Evolutionary conservation across 92 coral and sea anemone genomes (phyloP).

Genomic region (Phymanthus crucifer): DNA sequence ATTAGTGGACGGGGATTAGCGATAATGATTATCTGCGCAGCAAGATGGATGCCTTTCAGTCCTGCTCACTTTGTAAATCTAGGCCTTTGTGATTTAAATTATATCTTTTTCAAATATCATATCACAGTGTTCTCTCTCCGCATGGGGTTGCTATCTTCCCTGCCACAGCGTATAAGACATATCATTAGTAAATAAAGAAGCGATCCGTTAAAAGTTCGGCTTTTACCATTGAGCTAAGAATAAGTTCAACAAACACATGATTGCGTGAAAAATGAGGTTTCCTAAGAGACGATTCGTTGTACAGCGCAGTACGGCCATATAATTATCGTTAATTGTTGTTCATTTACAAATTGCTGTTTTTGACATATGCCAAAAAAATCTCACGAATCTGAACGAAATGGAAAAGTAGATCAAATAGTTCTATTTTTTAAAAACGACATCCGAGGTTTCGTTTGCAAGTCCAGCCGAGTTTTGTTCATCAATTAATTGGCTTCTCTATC

Average conservation of each 20-base stretch:
- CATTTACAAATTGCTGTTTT: neutral
- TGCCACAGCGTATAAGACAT: neutral
- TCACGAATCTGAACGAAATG: neutral
- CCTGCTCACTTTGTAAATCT: neutral
- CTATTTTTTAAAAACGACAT: neutral
- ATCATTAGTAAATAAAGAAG: neutral
- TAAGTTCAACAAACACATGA: neutral
- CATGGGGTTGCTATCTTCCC: neutral
- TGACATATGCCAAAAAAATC: neutral
- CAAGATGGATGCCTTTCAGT: neutral
- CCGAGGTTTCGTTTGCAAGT: neutral
- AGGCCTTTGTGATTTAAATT: neutral
- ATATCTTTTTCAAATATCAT: neutral
- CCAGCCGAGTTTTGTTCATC: neutral
- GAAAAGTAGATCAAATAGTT: neutral
- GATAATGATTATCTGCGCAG: neutral
- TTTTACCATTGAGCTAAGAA: neutral
- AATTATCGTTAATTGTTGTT: slow-evolving; percentile 1
- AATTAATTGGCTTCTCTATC: slow-evolving; percentile 4
- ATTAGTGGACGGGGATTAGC: neutral
- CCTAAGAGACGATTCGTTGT: neutral
- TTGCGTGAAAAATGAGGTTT: neutral
- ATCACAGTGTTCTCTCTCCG: neutral
- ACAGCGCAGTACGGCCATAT: neutral
- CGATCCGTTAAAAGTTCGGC: neutral